Conservation (phyloP, 2,113 vertebrate species). For the Silurus meridionalis region DNA sequence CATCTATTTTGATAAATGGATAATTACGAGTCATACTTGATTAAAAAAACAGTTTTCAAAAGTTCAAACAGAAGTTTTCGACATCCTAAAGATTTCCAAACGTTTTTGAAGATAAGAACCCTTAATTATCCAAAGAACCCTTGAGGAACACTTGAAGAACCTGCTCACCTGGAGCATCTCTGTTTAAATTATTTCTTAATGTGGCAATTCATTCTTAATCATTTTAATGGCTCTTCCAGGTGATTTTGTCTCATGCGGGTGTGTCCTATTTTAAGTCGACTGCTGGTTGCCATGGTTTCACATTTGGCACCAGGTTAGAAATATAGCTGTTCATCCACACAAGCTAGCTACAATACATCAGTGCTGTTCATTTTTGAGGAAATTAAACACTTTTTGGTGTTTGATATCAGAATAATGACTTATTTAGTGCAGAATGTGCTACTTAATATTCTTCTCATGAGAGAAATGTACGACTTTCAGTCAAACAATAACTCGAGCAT, state of each 20-base stretch:
- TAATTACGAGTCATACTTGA: neutral
- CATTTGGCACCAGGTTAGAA: neutral
- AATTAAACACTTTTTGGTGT: neutral
- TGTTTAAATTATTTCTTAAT: neutral
- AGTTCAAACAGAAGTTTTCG: neutral
- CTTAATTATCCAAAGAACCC: neutral
- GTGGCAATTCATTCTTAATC: neutral
- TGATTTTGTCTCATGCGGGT: neutral
- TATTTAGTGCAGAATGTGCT: neutral
- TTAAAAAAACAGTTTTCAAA: no score
- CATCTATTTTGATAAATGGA: neutral
- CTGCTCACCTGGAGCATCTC: neutral
- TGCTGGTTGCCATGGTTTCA: slow-evolving; percentile 23
- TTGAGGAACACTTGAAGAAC: neutral
- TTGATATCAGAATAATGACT: neutral
- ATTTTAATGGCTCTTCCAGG: no score
- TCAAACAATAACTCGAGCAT: no score
- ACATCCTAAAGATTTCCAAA: neutral
- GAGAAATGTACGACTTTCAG: no score
- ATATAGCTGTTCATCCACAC: neutral
- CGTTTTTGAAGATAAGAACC: neutral
- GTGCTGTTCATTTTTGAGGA: no score
- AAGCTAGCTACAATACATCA: neutral
- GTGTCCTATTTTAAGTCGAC: slow-evolving; percentile 9
- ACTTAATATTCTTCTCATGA: neutral